Percentiles rank a stretch among this genome's conserved stretches.
Conservation (phyloP, 2,113 vertebrate species). For the Campylomormyrus tamandua region DNA sequence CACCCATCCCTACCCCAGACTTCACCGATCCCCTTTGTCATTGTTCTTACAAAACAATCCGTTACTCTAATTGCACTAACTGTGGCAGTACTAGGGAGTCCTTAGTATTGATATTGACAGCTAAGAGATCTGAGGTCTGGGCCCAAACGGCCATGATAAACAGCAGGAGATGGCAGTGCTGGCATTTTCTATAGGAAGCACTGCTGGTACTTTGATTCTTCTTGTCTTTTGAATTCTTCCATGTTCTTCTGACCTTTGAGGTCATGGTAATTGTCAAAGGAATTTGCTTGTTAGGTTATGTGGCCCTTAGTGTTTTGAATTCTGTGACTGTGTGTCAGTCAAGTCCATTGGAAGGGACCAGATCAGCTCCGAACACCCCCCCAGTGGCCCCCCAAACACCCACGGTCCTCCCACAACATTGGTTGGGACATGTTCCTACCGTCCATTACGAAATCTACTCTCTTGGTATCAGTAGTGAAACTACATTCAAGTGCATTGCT, state of each 20-base stretch:
- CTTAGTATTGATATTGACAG: neutral
- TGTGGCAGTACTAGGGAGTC: neutral
- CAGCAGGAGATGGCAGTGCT: neutral
- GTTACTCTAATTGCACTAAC: neutral
- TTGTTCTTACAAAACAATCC: neutral
- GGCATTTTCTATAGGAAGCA: neutral
- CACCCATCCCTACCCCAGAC: neutral
- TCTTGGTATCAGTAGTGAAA: neutral
- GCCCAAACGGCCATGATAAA: neutral
- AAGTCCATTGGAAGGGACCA: neutral
- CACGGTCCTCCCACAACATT: neutral
- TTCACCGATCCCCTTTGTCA: neutral
- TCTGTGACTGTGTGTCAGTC: neutral
- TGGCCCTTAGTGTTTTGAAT: neutral
- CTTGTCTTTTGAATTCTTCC: neutral
- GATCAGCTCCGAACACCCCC: neutral
- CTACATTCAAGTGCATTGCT: neutral
- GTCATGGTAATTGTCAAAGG: neutral
- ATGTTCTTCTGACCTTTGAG: neutral
- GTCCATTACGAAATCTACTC: neutral
- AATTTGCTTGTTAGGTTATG: neutral
- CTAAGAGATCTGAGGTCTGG: neutral
- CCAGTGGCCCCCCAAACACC: neutral
- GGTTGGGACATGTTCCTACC: neutral
- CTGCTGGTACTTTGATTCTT: neutral